Evolutionary conservation across 2,888 invertebrate species (phyloP), one percentile per base, ranked within the genome.

Genomic region (Watsonalla binaria): DNA sequence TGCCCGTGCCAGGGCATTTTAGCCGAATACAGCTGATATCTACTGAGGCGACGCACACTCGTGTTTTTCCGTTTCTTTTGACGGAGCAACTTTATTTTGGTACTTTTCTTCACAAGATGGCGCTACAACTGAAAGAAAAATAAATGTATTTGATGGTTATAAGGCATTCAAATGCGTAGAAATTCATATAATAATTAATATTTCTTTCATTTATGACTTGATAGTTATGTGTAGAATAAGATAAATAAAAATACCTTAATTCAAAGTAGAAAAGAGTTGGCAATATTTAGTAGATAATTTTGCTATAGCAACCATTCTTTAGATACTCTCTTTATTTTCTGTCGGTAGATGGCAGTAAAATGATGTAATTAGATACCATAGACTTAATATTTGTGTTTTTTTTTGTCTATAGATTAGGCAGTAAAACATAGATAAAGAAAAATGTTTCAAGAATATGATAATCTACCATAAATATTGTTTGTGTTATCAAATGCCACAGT

Each of bases 1-100:
- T 91, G 90, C 91, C 90, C 91, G 90, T 90, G 91, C 90, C 91
- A 90, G 91, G 91, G 90, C 91, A 90, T 91, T 91, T 89, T 90
- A 90, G 91, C 91, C 91, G 91, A 91, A 91, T 90, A 91, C 91
- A 91, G 91, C 91, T 91, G 91, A 91, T 91, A 91, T 84, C 89
- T 86, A 89, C 86, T 80, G 85, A 90, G 87, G 85, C 88, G 87
- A 88, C 89, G 87, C 88, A 86, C 83, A 80, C 82, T 90, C 90
- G 90, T 90, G 89, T 91, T 90, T 90, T 88, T 90, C 90, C 90
- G 90, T 89, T 90, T 90, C 90, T 90, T 89, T 90, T 88, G 88
- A 88, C 86, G 79, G 80, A 68, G 71, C 60, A 84, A 79, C 76
- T 73, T 71, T 59, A 65, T 70, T 73, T 85, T 80, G 57, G 52